Percentiles rank a stretch among this genome's conserved stretches.
phyloP scores from a whole-genome alignment of 2,113 vertebrate genomes.

The Otolemur garnettii region DNA sequence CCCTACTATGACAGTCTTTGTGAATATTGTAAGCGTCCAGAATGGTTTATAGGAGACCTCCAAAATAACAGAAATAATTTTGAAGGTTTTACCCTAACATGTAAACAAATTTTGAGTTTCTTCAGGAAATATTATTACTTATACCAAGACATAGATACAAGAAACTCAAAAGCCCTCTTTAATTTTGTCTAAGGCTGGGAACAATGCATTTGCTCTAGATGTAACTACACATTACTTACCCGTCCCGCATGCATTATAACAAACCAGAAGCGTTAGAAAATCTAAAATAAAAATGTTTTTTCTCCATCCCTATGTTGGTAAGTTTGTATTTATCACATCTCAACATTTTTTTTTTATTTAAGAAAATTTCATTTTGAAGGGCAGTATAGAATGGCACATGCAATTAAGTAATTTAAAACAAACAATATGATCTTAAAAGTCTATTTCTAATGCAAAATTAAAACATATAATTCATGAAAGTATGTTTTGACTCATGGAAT shows the following conservation, averaged over 20 bases:
- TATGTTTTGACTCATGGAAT: background rate
- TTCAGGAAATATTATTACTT: background rate
- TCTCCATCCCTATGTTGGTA: background rate
- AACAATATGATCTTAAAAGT: background rate
- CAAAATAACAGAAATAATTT: background rate
- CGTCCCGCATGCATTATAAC: background rate
- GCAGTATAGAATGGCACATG: background rate
- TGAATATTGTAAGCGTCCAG: background rate
- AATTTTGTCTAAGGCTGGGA: background rate
- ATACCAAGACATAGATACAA: background rate
- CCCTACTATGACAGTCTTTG: background rate
- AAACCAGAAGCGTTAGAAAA: background rate
- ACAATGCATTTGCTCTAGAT: background rate
- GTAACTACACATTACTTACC: background rate
- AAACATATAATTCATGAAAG: background rate
- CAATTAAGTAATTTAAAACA: background rate
- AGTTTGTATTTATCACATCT: slow-evolving; percentile 37
- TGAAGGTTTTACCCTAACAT: background rate
- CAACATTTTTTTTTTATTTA: slow-evolving; percentile 4
- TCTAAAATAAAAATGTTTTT: background rate
- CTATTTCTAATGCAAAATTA: background rate
- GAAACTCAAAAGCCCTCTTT: background rate
- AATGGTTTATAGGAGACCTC: background rate
- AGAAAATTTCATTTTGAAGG: background rate
- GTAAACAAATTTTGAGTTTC: background rate